Conservation (phyloP, 2,113 vertebrate genomes). For the Pseudorasbora parva region DNA sequence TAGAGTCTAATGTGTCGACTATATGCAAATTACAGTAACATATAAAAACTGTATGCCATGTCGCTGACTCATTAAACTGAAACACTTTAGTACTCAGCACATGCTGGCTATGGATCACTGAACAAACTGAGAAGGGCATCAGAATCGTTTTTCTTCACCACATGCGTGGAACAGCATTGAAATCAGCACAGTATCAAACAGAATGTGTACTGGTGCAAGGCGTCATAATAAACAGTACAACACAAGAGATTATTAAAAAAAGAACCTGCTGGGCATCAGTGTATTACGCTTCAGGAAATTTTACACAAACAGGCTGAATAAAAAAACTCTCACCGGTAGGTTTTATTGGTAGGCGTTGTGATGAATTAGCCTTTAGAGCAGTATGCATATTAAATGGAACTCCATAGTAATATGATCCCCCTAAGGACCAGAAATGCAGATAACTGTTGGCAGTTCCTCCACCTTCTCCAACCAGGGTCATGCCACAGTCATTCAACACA, state of each 20-base stretch:
- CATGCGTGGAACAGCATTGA: neutral
- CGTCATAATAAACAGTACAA: neutral
- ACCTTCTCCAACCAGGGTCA: constrained; percentile 20
- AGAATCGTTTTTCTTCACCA: neutral
- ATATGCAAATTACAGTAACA: neutral
- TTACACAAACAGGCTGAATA: neutral
- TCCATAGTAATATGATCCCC: neutral
- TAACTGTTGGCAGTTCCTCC: constrained; percentile 28
- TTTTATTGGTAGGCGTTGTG: neutral
- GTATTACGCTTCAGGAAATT: neutral
- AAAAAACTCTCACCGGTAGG: too few species aligned
- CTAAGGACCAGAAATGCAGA: neutral
- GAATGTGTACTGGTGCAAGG: constrained; percentile 9
- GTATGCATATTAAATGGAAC: neutral
- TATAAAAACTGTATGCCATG: neutral
- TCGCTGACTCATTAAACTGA: neutral
- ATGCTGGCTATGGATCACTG: constrained; percentile 1
- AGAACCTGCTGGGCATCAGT: neutral
- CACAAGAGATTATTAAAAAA: neutral
- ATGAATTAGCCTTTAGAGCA: neutral
- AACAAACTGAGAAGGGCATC: neutral
- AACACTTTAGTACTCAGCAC: neutral
- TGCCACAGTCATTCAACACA: constrained; percentile 45
- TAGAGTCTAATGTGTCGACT: neutral
- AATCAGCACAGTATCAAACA: neutral